Evolutionary conservation across 2,113 vertebrate species (phyloP), one percentile per base, ranked within the genome.

Genomic region (Dunckerocampus dactyliophorus): DNA sequence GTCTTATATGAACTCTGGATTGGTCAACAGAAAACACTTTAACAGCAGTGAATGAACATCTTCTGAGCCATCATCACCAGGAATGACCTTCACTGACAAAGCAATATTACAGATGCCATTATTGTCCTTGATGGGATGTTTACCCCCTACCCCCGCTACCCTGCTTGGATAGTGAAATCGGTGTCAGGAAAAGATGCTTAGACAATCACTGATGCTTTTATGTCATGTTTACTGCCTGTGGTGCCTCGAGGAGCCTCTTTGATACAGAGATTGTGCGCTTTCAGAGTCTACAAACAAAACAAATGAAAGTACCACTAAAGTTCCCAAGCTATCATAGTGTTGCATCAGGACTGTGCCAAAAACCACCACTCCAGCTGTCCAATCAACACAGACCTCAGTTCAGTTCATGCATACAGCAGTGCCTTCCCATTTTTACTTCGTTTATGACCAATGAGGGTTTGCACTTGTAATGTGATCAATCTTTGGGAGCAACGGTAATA

Each of bases 221-320:
- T 46, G 37, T 34, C 59, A 56, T 3, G 63, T 81, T 79, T 74
- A 72, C 80, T 50, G 53, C 55, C 62, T 55, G n/a, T 42, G 65
- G 67, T 81, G 67, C 63, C 69, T 77, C 65, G n/a, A 19, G 31
- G 39, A 59, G 49, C 62, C 58, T 71, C 43, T 52, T 52, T 43
- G 39, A 3, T 6, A 24, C 22, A 2, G 16, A 39, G 6, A 12
- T 39, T 56, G 34, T 56, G 34, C 34, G 8, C n/a, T 56, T 56
- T 39, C 12, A 39, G n/a, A 39, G 8, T 17, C 17, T 14, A 50
- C 11, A 22, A 14, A 22, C 10, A 13, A 10, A 20, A 49, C 10
- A 49, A 34, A 34, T 34, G 3, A 12, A 14, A 50, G 52, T 54
- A 8, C 3, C 53, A 28, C 16, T 9, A 37, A 22, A 34, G 17